These are phyloP conservation scores for Rhadinocentrus ornatus DNA, from an alignment of 2,797 vertebrate species.

Conservation along the genomic window DNA sequence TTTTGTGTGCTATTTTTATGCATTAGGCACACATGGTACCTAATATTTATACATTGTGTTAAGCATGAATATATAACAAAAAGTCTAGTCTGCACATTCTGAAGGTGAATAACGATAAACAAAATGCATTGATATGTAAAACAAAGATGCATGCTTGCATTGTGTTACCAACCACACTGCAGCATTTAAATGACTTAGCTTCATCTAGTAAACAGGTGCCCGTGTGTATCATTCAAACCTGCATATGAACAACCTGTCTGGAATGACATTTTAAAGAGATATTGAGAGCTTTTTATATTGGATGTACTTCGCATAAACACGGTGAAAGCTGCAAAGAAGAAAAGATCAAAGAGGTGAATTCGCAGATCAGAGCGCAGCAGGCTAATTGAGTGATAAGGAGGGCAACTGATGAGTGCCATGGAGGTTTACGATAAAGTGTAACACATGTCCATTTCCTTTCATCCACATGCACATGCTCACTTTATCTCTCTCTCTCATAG, in stretches of 20 bases:
- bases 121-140: background rate
- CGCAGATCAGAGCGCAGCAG: conserved; percentile 46
- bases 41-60: background rate
- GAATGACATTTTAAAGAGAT: conserved; percentile 22
- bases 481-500: conserved; percentile 23
- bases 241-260: background rate
- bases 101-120: background rate
- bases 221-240: conserved; percentile 10
- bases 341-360: conserved; percentile 51
- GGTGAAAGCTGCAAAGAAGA: conserved; percentile 22
- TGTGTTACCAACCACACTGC: background rate
- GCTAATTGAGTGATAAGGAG: conserved; percentile 62
- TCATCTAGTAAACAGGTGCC: conserved; percentile 21
- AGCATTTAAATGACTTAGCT: conserved; percentile 9
- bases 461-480: conserved; percentile 1
- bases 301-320: conserved; percentile 20
- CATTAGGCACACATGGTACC: background rate
- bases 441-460: conserved; percentile 42
- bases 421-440: conserved; percentile 55
- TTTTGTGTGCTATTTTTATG: background rate
- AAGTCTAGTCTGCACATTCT: conserved; percentile 5
- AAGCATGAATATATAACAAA: background rate
- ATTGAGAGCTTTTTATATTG: conserved; percentile 29
- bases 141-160: background rate
- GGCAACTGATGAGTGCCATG: conserved; percentile 55